phyloP scores from a whole-genome alignment of 2,113 vertebrate genomes.

The Heloderma charlesbogerti region DNA sequence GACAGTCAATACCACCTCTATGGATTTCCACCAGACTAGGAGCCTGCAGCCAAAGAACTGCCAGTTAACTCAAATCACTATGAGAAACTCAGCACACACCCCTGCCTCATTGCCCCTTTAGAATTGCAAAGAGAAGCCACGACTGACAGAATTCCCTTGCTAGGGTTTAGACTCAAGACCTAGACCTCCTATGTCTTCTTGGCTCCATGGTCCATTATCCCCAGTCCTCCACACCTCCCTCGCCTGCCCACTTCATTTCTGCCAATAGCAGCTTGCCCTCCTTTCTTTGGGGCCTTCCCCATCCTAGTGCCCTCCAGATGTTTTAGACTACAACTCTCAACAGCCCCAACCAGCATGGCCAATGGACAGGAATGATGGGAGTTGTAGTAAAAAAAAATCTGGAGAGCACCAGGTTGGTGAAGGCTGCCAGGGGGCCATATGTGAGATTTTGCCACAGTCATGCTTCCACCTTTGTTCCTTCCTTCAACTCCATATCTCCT shows the following conservation, averaged over 20 bases:
- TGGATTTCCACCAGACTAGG: not conserved
- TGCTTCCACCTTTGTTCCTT: not conserved
- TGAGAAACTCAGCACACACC: not conserved
- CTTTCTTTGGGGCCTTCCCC: not conserved
- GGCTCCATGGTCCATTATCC: not conserved
- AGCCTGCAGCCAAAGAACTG: not conserved
- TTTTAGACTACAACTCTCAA: no score
- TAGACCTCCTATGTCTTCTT: not conserved
- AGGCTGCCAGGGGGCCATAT: not conserved
- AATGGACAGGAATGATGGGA: no score
- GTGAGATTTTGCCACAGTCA: not conserved
- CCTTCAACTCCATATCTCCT: not conserved
- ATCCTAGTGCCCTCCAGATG: no score
- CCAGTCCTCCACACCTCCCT: not conserved
- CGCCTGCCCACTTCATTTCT: not conserved
- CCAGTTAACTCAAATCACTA: not conserved
- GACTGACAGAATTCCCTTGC: not conserved
- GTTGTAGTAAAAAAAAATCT: no score
- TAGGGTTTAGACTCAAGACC: not conserved
- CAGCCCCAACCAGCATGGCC: no score
- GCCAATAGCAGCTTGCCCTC: not conserved
- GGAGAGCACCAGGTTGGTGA: no score
- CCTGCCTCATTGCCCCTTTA: not conserved
- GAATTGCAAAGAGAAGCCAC: not conserved
- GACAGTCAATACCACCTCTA: constrained; percentile 4